phyloP scores from a whole-genome alignment of 2,888 invertebrate species.

The Theretra japonica region DNA sequence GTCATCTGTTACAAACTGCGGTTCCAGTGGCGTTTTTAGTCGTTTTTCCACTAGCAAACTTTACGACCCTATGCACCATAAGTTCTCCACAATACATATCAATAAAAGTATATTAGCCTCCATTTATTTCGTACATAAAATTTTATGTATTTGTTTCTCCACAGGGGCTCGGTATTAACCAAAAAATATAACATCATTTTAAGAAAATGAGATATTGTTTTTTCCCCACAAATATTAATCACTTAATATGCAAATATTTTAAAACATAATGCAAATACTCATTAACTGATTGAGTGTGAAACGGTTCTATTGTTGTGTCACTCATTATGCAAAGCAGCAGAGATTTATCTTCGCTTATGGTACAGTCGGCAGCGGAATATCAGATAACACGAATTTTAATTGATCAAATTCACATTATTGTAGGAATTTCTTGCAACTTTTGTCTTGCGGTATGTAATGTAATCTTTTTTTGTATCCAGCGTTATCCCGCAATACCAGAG shows the following conservation, averaged over 20 bases:
- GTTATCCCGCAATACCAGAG: too few species aligned
- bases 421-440: background rate
- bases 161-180: too few species aligned
- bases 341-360: constrained; percentile 32
- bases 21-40: too few species aligned
- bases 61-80: too few species aligned
- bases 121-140: too few species aligned
- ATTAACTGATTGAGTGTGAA: constrained; percentile 43
- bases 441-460: too few species aligned
- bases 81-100: too few species aligned
- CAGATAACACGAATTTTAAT: constrained; percentile 8
- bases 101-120: too few species aligned
- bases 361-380: constrained; percentile 5
- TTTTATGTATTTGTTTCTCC: too few species aligned
- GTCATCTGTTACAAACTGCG: too few species aligned
- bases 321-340: constrained; percentile 25
- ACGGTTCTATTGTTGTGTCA: constrained; percentile 43
- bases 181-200: background rate
- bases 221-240: background rate
- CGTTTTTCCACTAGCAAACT: too few species aligned
- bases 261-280: constrained; percentile 37
- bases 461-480: background rate
- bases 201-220: background rate
- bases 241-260: constrained; percentile 1
- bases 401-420: constrained; percentile 9